Base-by-base conservation (phyloP, 2,113 vertebrate genomes). In the Bubalus kerabau region DNA sequence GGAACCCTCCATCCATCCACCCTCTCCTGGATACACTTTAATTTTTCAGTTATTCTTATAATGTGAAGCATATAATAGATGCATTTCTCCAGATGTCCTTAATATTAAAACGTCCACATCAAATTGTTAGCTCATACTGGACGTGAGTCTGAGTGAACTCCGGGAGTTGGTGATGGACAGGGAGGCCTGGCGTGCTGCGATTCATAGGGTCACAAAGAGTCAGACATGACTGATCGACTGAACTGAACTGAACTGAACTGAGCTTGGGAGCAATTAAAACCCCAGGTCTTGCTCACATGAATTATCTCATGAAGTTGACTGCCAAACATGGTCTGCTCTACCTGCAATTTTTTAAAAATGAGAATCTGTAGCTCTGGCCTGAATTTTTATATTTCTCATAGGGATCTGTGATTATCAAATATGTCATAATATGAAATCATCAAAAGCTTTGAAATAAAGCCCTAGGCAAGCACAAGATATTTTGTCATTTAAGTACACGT, bases 381-480 rank as follows among this genome's bases (percentile, higher is more conserved):
- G 46, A 60, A 74, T 96, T 60, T 93, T 50, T 87, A 0, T 89
- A 87, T 87, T 95, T 94, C 59, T 95, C 52, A 28, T 46, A 28
- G 32, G 24, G 3, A 50, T 76, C 80, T 91, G 50, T 64, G 59
- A 87, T 90, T 80, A 91, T 67, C 48, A 83, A 85, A 60, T 84
- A 87, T 10, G 85, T 15, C 48, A 67, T 36, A 93, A 54, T 59
- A 93, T 62, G 36, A 92, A 96, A 87, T 93, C 24, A 87, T 80
- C 85, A 28, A 87, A 96, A 43, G 60, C 28, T 95, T 95, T 54
- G 43, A 95, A 91, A 94, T 43, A 74, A 94, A 94, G 8, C 52
- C 43, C 10, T 59, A 92, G 57, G 23, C 43, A 88, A 93, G 5
- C 52, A 89, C 23, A 93, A 96, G 92, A 91, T 87, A 84, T 43